Base-by-base conservation (phyloP, 2,113 vertebrate species). In the Chlorocebus sabaeus region DNA sequence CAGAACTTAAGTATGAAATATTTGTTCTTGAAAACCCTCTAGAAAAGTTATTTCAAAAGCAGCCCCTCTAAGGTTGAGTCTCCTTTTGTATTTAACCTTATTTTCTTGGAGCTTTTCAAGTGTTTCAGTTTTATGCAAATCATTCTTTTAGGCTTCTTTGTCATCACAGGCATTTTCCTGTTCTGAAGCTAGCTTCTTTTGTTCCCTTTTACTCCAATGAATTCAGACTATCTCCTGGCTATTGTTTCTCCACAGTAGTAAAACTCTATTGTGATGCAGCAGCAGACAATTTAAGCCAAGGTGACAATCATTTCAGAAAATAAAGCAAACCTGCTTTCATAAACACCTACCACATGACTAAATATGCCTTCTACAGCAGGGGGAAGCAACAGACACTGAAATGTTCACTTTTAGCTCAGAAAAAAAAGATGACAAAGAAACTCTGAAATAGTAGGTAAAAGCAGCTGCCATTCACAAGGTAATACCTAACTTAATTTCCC, bases 201-300 rank as follows among this genome's bases (percentile, higher is more conserved):
- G 94, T 97, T 97, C 72, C 30, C 70, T 90, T 96, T 97, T 97
- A 96, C 98, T 98, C 98, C 97, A 97, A 7, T 75, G 97, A 98
- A 96, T 98, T 97, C 98, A 96, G 93, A 96, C 98, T 97, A 97
- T 98, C 98, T 98, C 95, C 79, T 83, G 93, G 82, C 98, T 98
- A 98, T 98, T 98, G 97, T 99, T 98, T 98, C 98, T 97, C 98
- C 92, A 61, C 88, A 76, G 89, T 97, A 98, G 98, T 98, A 98
- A 97, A 98, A 98, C 73, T 98, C 97, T 86, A 97, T 97, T 98
- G 98, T 70, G 93, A 98, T 97, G 97, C 97, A 96, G 86, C 85
- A 48, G 97, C 96, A 98, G 98, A 98, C 98, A 98, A 98, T 98
- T 98, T 98, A 98, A 98, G 95, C 92, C 95, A 97, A 92, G 95